Evolutionary conservation across 2,888 invertebrate genomes (phyloP).

Genomic region (Tenthredo distinguenda): DNA sequence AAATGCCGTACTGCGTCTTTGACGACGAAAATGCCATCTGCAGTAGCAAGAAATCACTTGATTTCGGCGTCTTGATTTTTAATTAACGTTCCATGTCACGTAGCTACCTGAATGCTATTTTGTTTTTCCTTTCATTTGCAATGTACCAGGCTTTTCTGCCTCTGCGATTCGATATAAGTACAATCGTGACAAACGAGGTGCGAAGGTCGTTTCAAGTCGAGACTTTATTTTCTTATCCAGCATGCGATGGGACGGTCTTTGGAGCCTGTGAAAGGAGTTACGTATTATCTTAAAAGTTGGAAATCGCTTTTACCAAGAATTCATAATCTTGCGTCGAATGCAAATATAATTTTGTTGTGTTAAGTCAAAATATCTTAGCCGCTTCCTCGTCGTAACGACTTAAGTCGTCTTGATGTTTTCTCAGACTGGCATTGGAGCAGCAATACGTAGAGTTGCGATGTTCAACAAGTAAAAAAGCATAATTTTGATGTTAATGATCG

Average conservation of each 20-base stretch:
- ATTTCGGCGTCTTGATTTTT: neutral
- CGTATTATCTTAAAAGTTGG: constrained; percentile 24
- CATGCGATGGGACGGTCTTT: neutral
- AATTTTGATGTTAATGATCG: constrained; percentile 16
- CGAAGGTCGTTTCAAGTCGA: constrained; percentile 7
- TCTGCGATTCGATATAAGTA: constrained; percentile 23
- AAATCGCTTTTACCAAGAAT: constrained; percentile 6
- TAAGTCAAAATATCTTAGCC: neutral
- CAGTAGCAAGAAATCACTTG: neutral
- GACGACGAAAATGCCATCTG: neutral
- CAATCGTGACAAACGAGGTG: constrained; percentile 36
- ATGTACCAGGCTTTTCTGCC: neutral
- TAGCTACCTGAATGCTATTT: neutral
- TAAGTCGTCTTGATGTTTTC: neutral
- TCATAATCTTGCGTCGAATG: constrained; percentile 4
- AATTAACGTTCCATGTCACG: neutral
- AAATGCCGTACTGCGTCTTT: neutral
- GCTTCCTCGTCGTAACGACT: neutral
- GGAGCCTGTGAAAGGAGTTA: neutral
- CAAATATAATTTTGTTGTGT: constrained; percentile 3
- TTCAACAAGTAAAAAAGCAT: neutral
- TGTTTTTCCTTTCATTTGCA: neutral
- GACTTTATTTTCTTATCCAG: constrained; percentile 1
- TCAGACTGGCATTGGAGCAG: neutral
- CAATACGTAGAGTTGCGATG: neutral